These are phyloP conservation scores for Schizopygopsis pylzovi DNA, from an alignment of 2,797 vertebrate species.

Conservation along the genomic window DNA sequence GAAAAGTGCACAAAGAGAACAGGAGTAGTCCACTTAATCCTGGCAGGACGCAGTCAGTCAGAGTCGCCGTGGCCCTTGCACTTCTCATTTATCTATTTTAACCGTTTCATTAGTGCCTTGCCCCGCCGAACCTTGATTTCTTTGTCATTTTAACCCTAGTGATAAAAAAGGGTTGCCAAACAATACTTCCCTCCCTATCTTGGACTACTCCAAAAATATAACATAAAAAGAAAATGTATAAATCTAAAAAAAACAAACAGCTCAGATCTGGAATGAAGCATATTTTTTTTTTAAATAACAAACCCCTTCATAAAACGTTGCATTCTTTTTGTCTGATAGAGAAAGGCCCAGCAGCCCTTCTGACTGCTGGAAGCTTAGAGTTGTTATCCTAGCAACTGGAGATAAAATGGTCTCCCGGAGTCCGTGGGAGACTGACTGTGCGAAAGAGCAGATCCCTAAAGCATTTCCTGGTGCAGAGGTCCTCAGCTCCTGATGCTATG, in stretches of 20 bases:
- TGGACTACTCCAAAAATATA: constrained; percentile 24
- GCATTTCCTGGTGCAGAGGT: constrained; percentile 78
- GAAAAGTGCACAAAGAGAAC: constrained; percentile 75
- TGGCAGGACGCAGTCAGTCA: constrained; percentile 68
- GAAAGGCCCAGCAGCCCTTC: constrained; percentile 65
- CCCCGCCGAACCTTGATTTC: constrained; percentile 51
- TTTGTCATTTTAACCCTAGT: constrained; percentile 71
- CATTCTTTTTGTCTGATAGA: constrained; percentile 58
- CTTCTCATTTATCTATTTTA: constrained; percentile 72
- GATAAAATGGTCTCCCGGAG: constrained; percentile 73
- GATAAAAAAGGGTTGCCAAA: constrained; percentile 64
- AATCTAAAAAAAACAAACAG: too few relatives aligned
- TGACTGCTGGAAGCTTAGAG: constrained; percentile 70
- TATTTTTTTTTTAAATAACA: constrained; percentile 64
- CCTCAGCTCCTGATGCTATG: constrained; percentile 67
- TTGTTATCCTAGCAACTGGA: constrained; percentile 75
- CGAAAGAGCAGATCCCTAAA: constrained; percentile 72
- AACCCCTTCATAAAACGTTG: constrained; percentile 48
- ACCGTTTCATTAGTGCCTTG: constrained; percentile 71
- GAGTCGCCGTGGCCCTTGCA: constrained; percentile 64
- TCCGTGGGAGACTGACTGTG: constrained; percentile 71
- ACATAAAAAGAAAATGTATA: too few relatives aligned
- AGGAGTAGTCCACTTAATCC: constrained; percentile 78
- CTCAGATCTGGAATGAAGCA: too few relatives aligned
- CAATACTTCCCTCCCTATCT: background rate